Evolutionary conservation across 2,113 vertebrate genomes (phyloP).

Genomic region (Lates calcarifer): DNA sequence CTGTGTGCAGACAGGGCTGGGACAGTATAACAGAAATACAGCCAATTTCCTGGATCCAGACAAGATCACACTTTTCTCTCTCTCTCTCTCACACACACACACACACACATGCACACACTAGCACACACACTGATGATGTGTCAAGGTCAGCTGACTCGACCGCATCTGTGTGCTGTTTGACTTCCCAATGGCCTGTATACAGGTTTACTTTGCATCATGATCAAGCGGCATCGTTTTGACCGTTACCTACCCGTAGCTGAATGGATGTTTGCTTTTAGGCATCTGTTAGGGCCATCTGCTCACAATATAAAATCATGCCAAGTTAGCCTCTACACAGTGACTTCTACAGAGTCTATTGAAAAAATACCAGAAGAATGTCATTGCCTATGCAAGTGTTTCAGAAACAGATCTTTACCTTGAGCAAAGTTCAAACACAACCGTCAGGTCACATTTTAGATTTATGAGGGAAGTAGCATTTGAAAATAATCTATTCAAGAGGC

Average conservation of each 20-base stretch:
- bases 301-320: constrained; percentile 28
- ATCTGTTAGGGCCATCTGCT: constrained; percentile 66
- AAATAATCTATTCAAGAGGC: not conserved
- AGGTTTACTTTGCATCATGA: constrained; percentile 36
- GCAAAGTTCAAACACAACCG: not conserved
- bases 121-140: constrained; percentile 2
- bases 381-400: constrained; percentile 2
- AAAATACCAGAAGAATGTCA: constrained; percentile 30
- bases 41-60: constrained; percentile 49
- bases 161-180: constrained; percentile 49
- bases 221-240: constrained; percentile 32
- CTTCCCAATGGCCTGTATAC: constrained; percentile 25
- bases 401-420: constrained; percentile 10
- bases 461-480: not conserved
- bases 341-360: constrained; percentile 12
- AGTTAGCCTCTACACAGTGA: constrained; percentile 30
- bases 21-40: constrained; percentile 43
- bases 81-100: not conserved
- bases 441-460: constrained; percentile 12
- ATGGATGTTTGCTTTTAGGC: constrained; percentile 48
- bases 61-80: constrained; percentile 41
- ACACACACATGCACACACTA: not conserved
- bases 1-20: constrained; percentile 43
- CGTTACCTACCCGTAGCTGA: constrained; percentile 27
- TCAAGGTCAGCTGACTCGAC: constrained; percentile 56